phyloP scores from a whole-genome alignment of 2,113 vertebrate genomes.

The Rutilus rutilus region DNA sequence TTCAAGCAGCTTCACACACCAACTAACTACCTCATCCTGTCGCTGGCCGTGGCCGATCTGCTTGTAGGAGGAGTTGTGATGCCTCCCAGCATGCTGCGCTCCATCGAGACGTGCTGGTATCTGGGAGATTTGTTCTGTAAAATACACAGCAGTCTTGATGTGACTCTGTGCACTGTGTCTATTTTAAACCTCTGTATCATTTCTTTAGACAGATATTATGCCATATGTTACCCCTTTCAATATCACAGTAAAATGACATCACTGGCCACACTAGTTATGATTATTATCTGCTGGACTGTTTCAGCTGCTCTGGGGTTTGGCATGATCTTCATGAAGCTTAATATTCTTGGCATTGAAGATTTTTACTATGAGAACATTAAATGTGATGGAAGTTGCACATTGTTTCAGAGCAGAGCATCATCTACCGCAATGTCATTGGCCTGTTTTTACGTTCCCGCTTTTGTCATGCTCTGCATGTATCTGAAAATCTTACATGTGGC shows the following conservation, averaged over 20 bases:
- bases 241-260: slow-evolving; percentile 55
- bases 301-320: slow-evolving; percentile 52
- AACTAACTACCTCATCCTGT: slow-evolving; percentile 83
- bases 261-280: slow-evolving; percentile 32
- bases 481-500: slow-evolving; percentile 80
- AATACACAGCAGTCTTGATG: slow-evolving; percentile 78
- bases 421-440: too few species aligned
- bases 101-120: slow-evolving; percentile 82
- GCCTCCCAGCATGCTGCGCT: slow-evolving; percentile 85
- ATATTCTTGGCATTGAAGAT: slow-evolving; percentile 76
- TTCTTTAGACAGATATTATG: slow-evolving; percentile 81
- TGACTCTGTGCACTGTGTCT: slow-evolving; percentile 80
- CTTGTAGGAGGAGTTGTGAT: slow-evolving; percentile 80
- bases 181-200: slow-evolving; percentile 84
- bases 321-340: slow-evolving; percentile 82
- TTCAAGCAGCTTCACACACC: slow-evolving; percentile 83
- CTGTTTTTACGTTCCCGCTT: slow-evolving; percentile 81
- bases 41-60: slow-evolving; percentile 80
- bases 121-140: slow-evolving; percentile 85
- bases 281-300: slow-evolving; percentile 53
- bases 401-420: slow-evolving; percentile 69
- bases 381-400: slow-evolving; percentile 66
- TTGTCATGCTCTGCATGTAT: slow-evolving; percentile 80
- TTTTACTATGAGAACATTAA: slow-evolving; percentile 64
- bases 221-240: slow-evolving; percentile 53